Conservation (phyloP, 2,113 vertebrate genomes). For the Neolamprologus toae region DNA sequence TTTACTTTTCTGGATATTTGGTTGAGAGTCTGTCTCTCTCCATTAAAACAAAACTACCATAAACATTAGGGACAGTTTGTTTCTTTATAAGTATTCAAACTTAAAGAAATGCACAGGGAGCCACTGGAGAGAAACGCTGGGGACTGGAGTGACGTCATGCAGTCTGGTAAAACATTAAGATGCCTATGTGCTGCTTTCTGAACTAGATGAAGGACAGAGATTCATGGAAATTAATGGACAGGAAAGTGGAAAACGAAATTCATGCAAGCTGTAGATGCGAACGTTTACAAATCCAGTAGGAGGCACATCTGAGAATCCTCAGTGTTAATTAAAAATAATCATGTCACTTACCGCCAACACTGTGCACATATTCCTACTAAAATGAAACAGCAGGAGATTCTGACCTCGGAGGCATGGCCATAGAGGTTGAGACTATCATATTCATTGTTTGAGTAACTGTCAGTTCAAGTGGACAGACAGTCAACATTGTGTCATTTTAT, state of each 20-base stretch:
- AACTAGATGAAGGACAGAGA: background rate
- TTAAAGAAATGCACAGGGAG: background rate
- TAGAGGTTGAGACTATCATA: background rate
- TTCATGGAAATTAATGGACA: background rate
- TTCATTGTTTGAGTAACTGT: background rate
- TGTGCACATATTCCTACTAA: background rate
- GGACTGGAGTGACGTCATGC: background rate
- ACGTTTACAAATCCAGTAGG: background rate
- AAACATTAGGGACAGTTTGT: background rate
- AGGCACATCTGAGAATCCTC: background rate
- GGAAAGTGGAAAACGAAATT: background rate
- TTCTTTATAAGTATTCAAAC: background rate
- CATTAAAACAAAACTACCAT: background rate
- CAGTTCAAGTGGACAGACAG: background rate
- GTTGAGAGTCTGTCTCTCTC: background rate
- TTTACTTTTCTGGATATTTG: background rate
- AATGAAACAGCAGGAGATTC: background rate
- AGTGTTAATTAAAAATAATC: background rate
- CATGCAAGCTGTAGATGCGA: background rate
- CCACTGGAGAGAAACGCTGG: background rate
- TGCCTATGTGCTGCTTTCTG: background rate
- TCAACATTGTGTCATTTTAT: slow-evolving; percentile 27
- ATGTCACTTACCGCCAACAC: background rate
- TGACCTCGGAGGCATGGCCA: background rate
- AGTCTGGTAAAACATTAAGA: background rate